These are phyloP conservation scores for Kryphioiulus occultus DNA, from an alignment of 2,888 invertebrate genomes.

Conservation along the genomic window DNA sequence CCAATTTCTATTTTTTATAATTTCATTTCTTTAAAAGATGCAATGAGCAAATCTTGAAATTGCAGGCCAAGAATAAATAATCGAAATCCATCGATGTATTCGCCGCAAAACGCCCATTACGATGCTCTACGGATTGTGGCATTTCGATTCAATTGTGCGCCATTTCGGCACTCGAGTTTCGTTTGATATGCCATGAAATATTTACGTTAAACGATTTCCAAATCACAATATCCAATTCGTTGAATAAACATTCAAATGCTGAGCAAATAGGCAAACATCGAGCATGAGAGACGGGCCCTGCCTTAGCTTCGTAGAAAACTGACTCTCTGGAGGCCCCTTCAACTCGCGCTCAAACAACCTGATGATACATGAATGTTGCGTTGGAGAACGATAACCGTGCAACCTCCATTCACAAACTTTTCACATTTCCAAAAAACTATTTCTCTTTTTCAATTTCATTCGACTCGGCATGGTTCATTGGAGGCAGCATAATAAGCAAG, in stretches of 20 bases:
- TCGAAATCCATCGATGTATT: not conserved
- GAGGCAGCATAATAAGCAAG: not conserved
- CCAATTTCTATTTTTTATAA: not conserved
- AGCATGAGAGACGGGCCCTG: not conserved
- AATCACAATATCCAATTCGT: slow-evolving; percentile 39
- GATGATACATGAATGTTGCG: not conserved
- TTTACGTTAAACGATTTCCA: slow-evolving; percentile 35
- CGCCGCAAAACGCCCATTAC: not conserved
- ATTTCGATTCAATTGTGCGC: slow-evolving; percentile 10
- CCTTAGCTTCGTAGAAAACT: not conserved
- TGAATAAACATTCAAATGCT: slow-evolving; percentile 27
- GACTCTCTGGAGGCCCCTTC: slow-evolving; percentile 1
- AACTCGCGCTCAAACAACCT: not conserved
- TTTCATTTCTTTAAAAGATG: not conserved
- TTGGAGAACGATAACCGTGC: not conserved
- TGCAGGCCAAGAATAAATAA: not conserved
- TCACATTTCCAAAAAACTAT: not conserved
- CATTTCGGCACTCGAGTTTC: slow-evolving; percentile 3
- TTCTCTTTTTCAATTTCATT: not conserved
- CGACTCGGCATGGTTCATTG: not conserved
- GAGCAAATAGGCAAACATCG: slow-evolving; percentile 17
- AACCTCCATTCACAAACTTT: not conserved
- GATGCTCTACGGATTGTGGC: not conserved
- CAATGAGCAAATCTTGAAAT: not conserved
- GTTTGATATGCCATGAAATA: slow-evolving; percentile 32